Percentiles rank a stretch among this genome's conserved stretches.
Evolutionary conservation across 2,888 invertebrate species (phyloP).

Genomic region (Sesia apiformis): DNA sequence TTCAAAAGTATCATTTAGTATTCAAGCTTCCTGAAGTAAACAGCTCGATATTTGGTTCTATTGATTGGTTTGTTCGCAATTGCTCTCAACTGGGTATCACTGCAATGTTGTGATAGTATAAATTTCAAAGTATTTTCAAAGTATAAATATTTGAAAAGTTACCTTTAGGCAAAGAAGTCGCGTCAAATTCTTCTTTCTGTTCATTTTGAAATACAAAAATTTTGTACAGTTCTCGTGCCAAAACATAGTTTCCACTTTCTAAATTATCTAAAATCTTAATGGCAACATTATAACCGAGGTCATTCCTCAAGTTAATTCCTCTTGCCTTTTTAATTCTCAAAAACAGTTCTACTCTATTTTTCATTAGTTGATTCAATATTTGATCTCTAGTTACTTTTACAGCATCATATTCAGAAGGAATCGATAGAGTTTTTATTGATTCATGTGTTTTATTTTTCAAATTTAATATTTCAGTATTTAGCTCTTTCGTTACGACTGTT

Average conservation of each 20-base stretch:
- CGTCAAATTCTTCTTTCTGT: constrained; percentile 4
- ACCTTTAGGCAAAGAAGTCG: too few relatives aligned
- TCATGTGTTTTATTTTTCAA: background rate
- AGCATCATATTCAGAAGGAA: background rate
- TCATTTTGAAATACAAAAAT: constrained; percentile 28
- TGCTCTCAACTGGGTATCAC: too few relatives aligned
- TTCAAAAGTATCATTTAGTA: too few relatives aligned
- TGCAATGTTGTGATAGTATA: too few relatives aligned
- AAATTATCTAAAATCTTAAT: constrained; percentile 37
- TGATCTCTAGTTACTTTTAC: constrained; percentile 38
- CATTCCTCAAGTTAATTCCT: constrained; percentile 18
- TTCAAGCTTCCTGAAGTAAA: too few relatives aligned
- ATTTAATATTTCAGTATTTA: background rate
- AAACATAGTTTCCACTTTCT: constrained; percentile 32
- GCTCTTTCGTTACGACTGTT: background rate
- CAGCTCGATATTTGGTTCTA: too few relatives aligned
- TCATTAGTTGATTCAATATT: constrained; percentile 49
- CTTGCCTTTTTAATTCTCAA: constrained; percentile 32
- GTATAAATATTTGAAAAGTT: too few relatives aligned
- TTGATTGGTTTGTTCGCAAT: too few relatives aligned
- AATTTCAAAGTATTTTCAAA: too few relatives aligned
- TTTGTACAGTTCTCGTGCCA: constrained; percentile 50
- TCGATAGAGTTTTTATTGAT: background rate
- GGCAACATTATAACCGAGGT: constrained; percentile 43
- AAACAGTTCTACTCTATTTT: constrained; percentile 39